Base-by-base conservation (phyloP, 2,888 invertebrate species). In the Chalcosyrphus nemorum region DNA sequence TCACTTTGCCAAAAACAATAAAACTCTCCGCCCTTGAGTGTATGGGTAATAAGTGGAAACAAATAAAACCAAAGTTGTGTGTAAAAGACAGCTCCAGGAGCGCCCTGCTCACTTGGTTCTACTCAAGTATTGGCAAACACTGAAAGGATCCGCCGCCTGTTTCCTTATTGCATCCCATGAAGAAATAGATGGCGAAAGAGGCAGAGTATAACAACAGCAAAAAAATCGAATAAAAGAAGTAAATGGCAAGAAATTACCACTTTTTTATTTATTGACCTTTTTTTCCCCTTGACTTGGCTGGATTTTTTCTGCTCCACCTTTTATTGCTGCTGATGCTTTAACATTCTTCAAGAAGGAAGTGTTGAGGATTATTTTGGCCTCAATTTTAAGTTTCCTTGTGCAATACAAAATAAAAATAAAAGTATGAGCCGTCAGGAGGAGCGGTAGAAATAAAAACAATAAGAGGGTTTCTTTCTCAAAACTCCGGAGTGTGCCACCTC, bases 341-440 rank as follows among this genome's bases (percentile, higher is more conserved):
- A 56, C 27, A 56, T 68, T 52, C 56, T 11, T 47, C n/a, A 32
- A 74, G 81, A 54, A 74, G 81, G 61, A 74, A 74, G 63, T 82
- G 82, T 74, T 63, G 63, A 59, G 56, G 63, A 80, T 84, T 80
- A 74, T 84, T 84, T 84, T 84, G 82, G 82, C 82, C 82, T 80
- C 74, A 38, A 84, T 84, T 78, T 78, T 57, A 76, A 63, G 56
- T 61, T 59, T 56, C 32, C 13, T 41, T 35, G 15, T 47, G 50
- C 2, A 13, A 4, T 32, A 21, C n/a, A 57, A 17, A 19, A 41
- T 15, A 45, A 11, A n/a, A n/a, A n/a, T n/a, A n/a, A n/a, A n/a
- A n/a, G n/a, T n/a, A n/a, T n/a, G n/a, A n/a, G n/a, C n/a, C n/a
- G n/a, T n/a, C 50, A 21, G 43, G 38, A n/a, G 70, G 54, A 54